These are phyloP conservation scores for Rugalucina vietnamica DNA, from an alignment of 2,888 invertebrate species.

Conservation along the genomic window DNA sequence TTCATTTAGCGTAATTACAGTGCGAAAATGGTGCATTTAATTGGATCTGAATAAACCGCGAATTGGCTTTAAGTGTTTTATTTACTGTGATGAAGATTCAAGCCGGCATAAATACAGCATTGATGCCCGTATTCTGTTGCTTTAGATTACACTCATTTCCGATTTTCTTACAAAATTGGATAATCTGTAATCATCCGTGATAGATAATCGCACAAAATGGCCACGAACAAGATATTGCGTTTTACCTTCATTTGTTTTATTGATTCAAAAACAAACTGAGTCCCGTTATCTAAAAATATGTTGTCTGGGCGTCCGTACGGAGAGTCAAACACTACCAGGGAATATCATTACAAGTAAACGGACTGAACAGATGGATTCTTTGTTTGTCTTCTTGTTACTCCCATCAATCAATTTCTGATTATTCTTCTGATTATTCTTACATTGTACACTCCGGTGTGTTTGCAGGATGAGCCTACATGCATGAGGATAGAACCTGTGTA, in stretches of 20 bases:
- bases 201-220: background rate
- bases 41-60: conserved; percentile 50
- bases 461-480: no score
- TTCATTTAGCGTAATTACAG: conserved; percentile 56
- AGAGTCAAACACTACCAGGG: background rate
- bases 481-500: no score
- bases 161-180: conserved; percentile 12
- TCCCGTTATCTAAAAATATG: no score
- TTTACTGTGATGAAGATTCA: conserved; percentile 41
- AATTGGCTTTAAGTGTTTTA: conserved; percentile 32
- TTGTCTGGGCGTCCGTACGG: background rate
- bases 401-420: no score
- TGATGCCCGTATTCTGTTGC: conserved; percentile 53
- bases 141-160: conserved; percentile 56
- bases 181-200: conserved; percentile 11
- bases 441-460: no score
- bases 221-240: background rate
- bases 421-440: no score
- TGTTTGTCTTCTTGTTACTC: no score
- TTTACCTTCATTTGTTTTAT: background rate
- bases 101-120: conserved; percentile 52
- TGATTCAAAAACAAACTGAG: background rate
- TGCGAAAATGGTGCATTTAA: conserved; percentile 54
- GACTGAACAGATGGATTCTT: no score
- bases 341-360: no score